A percentile compares a stretch with the other conserved stretches of the same genome.
phyloP scores from a whole-genome alignment of 2,113 vertebrate species.

The Nanorana parkeri region DNA sequence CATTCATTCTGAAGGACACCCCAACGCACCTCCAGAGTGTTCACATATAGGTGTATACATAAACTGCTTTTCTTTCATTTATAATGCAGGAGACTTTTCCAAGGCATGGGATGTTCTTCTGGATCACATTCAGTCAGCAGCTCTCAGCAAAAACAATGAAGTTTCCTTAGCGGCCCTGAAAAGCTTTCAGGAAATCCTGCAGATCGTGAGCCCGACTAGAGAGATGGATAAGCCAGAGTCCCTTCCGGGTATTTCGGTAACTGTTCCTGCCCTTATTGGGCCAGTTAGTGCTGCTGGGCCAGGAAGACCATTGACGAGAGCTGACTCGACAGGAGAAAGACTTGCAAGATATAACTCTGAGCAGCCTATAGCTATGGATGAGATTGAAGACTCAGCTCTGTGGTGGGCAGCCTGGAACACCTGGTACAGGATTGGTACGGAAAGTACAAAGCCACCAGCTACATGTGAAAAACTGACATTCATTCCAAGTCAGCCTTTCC shows the following conservation, averaged over 20 bases:
- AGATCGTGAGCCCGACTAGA: constrained; percentile 90
- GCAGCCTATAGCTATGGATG: constrained; percentile 80
- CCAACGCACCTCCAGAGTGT: too few relatives aligned
- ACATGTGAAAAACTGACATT: constrained; percentile 89
- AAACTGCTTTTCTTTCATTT: constrained; percentile 46
- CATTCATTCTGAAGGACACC: too few relatives aligned
- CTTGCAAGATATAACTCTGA: constrained; percentile 81
- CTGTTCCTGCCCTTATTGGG: constrained; percentile 85
- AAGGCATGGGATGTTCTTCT: constrained; percentile 97
- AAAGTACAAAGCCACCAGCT: constrained; percentile 89
- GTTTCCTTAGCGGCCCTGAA: constrained; percentile 96
- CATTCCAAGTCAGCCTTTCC: constrained; percentile 97
- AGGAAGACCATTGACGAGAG: constrained; percentile 85
- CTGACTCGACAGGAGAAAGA: constrained; percentile 90
- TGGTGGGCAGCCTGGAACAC: constrained; percentile 99
- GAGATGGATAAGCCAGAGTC: constrained; percentile 86
- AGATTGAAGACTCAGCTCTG: constrained; percentile 90
- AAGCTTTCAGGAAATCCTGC: constrained; percentile 98
- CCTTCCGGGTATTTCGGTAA: constrained; percentile 83
- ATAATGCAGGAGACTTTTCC: constrained; percentile 88
- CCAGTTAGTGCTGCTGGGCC: constrained; percentile 81
- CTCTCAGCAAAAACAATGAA: constrained; percentile 98
- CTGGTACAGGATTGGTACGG: constrained; percentile 93
- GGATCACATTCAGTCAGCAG: constrained; percentile 97
- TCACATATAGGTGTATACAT: not conserved